A percentile compares a stretch with the other conserved stretches of the same genome.
phyloP scores from a whole-genome alignment of 2,797 vertebrate species.

The Xenopus petersii region DNA sequence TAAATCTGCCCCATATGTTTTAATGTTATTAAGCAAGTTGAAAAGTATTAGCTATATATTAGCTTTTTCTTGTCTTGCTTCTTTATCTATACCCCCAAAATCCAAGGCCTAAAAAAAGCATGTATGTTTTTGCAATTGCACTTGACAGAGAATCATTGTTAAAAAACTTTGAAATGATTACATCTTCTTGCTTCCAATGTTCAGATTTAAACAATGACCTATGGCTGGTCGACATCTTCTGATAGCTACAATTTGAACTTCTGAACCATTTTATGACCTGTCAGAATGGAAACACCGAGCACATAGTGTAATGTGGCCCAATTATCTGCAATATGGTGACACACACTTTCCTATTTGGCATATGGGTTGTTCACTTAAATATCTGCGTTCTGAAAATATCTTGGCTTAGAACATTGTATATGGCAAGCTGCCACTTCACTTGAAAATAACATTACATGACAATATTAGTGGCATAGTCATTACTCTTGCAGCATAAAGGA shows the following conservation, averaged over 20 bases:
- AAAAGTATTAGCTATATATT: no score
- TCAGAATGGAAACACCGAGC: neutral
- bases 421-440: constrained; percentile 40
- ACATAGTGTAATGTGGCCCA: constrained; percentile 9
- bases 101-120: no score
- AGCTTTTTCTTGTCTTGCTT: no score
- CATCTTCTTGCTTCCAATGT: neutral
- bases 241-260: constrained; percentile 12
- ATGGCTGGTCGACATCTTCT: neutral
- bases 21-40: no score
- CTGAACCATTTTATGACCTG: constrained; percentile 11
- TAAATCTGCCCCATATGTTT: no score
- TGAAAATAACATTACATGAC: constrained; percentile 45
- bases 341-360: constrained; percentile 19
- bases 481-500: constrained; percentile 38
- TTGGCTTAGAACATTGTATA: constrained; percentile 33
- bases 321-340: constrained; percentile 12
- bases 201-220: constrained; percentile 12
- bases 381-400: constrained; percentile 31
- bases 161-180: constrained; percentile 15
- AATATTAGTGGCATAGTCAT: constrained; percentile 47
- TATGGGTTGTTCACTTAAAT: constrained; percentile 24
- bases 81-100: no score
- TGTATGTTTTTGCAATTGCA: no score
- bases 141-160: neutral